Base-by-base conservation (phyloP, 2,888 invertebrate species). In the Molorchus minor region DNA sequence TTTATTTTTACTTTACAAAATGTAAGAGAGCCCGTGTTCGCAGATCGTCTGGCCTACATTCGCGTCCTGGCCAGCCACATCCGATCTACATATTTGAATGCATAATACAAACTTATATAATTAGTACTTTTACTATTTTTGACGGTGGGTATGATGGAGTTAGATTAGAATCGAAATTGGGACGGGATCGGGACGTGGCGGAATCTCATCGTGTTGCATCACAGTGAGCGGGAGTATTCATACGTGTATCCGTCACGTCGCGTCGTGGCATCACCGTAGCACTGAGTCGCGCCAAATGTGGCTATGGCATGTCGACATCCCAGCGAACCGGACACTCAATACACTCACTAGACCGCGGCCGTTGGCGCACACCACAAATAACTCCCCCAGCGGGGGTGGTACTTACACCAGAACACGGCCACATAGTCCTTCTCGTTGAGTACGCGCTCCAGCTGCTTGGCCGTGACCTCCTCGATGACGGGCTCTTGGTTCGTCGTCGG, bases 371-470 rank as follows among this genome's bases (percentile, higher is more conserved):
- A 54, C 56, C 61, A 59, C 52, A 57, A 40, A 40, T 16, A 40
- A 40, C 25, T 38, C 49, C n/a, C 47, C 54, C 45, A 19, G 20
- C 45, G 33, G 20, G 16, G 36, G 12, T 44, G 52, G 47, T 85
- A 93, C 94, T 94, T 91, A 95, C 94, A 95, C 93, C 94, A 95
- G 85, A 92, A 94, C 83, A 94, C 94, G 81, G 94, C 94, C 82
- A 95, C 93, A 86, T 92, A 94, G 84, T 94, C 94, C 88, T 94
- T 93, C 75, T 93, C 93, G 82, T 89, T 88, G 81, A 95, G 87
- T 76, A 94, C 87, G 81, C 92, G 88, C 81, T 94, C 94, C 84
- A 94, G 88, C 84, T 94, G 93, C 84, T 94, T 94, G 81, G 92
- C 89, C 83, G 92, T 93, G 84, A 94, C 93, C 85, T 94, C 94